Evolutionary conservation across 2,113 vertebrate species (phyloP).

Genomic region (Myrmophylax atrothorax): DNA sequence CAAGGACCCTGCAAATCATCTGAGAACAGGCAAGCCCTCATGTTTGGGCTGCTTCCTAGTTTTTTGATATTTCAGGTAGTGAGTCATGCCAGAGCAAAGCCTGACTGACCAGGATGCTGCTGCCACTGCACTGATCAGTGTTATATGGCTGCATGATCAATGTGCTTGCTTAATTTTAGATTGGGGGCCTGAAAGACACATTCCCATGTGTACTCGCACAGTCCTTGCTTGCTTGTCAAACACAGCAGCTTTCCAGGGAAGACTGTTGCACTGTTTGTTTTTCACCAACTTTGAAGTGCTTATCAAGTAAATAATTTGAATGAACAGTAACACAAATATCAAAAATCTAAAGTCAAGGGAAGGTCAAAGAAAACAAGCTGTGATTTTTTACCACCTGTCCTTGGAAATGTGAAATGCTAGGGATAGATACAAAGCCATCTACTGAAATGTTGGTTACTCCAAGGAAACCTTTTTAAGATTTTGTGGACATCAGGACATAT

Average conservation of each 20-base stretch:
- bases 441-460: background rate
- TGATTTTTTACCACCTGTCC: background rate
- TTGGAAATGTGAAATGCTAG: background rate
- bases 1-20: fast-evolving
- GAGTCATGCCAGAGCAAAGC: background rate
- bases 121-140: background rate
- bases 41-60: background rate
- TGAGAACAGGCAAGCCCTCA: fast-evolving
- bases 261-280: background rate
- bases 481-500: background rate
- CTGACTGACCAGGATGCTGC: fast-evolving
- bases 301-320: background rate
- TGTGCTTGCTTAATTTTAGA: background rate
- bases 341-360: background rate
- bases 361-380: background rate
- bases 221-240: background rate
- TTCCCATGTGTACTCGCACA: background rate
- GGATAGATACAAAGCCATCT: background rate
- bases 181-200: background rate
- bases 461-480: background rate
- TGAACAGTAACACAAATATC: background rate
- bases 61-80: background rate
- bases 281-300: background rate
- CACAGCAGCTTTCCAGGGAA: background rate
- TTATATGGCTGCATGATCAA: fast-evolving